Percentiles rank a stretch among this genome's conserved stretches.
These are phyloP conservation scores for Conomelus anceps DNA, from an alignment of 2,888 invertebrate species.

Conservation along the genomic window DNA sequence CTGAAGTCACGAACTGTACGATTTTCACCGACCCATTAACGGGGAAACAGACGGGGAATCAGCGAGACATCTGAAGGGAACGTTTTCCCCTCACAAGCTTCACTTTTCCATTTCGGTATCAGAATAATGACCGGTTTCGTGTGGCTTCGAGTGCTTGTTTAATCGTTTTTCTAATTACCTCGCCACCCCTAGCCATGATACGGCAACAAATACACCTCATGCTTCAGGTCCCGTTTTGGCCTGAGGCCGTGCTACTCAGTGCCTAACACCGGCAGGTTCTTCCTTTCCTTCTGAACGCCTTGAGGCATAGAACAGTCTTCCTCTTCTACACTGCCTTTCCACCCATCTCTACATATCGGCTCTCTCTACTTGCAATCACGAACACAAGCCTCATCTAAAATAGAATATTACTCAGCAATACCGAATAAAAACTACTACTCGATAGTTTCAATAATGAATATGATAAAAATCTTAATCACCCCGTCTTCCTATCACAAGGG, in stretches of 20 bases:
- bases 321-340: background rate
- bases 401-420: background rate
- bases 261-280: background rate
- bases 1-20: background rate
- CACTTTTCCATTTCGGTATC: background rate
- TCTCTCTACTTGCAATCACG: background rate
- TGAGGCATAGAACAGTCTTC: background rate
- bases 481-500: too few species aligned
- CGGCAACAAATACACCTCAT: background rate
- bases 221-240: background rate
- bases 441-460: too few species aligned
- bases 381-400: background rate
- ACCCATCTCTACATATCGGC: too few species aligned
- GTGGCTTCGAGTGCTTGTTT: background rate
- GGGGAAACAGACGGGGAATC: background rate
- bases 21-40: background rate
- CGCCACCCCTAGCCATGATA: background rate
- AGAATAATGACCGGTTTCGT: background rate
- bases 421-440: too few species aligned
- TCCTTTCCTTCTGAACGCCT: background rate
- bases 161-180: background rate
- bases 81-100: background rate
- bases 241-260: background rate
- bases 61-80: background rate
- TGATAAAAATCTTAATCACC: too few species aligned